Percentiles rank a stretch among this genome's conserved stretches.
Evolutionary conservation across 2,113 vertebrate species (phyloP).

Genomic region (Laterallus jamaicensis): DNA sequence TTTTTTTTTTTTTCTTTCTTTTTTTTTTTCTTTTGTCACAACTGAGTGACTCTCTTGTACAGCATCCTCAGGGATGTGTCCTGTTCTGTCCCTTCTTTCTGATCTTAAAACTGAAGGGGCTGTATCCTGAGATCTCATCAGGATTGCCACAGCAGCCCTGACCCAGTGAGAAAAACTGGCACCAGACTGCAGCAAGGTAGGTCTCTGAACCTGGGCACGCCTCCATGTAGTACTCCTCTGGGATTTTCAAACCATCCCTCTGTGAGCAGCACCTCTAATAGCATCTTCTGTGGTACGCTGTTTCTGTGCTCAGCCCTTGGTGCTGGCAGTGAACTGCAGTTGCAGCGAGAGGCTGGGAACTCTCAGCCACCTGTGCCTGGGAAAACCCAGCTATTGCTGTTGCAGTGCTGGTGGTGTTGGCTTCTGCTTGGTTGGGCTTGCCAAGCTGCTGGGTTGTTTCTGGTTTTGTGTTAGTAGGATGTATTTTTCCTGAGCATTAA

Average conservation of each 20-base stretch:
- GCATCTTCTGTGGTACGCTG: accelerated
- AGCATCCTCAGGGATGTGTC: not conserved
- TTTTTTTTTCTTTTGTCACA: not conserved
- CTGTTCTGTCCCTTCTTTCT: not conserved
- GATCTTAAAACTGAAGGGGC: not conserved
- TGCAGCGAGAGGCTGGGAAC: not conserved
- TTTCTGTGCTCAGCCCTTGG: not conserved
- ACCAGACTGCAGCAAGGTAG: not conserved
- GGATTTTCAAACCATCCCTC: not conserved
- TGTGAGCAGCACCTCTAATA: not conserved
- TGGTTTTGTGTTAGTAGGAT: not conserved
- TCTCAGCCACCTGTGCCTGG: not conserved
- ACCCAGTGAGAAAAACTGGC: not conserved
- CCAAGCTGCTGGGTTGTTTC: not conserved
- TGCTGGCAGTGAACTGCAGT: not conserved
- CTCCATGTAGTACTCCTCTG: accelerated
- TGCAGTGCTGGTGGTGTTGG: not conserved
- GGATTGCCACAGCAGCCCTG: not conserved
- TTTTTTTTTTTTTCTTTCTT: no score
- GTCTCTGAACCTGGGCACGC: accelerated
- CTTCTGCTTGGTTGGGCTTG: not conserved
- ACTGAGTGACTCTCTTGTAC: accelerated
- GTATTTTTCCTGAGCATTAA: not conserved
- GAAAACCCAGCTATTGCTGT: not conserved
- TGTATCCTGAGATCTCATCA: not conserved